A percentile compares a stretch with the other conserved stretches of the same genome.
Conservation (phyloP, 2,888 invertebrate species). For the Caenorhabditis japonica region DNA sequence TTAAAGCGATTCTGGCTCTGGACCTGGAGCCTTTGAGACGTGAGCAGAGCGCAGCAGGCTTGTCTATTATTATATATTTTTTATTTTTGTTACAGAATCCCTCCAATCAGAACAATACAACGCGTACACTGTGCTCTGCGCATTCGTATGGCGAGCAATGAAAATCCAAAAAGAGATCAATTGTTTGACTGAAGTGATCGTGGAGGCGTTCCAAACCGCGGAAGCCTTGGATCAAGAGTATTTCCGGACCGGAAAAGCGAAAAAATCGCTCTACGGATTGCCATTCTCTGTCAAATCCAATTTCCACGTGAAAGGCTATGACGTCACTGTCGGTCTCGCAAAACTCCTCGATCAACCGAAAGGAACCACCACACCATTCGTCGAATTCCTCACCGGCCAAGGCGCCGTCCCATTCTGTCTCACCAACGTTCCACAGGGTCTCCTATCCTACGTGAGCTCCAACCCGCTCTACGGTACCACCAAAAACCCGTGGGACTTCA, state of each 20-base stretch:
- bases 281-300: conserved; percentile 77
- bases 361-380: neutral
- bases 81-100: conserved; percentile 65
- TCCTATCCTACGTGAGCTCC: conserved; percentile 71
- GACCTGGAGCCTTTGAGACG: conserved; percentile 1
- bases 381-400: conserved; percentile 37
- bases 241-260: conserved; percentile 46
- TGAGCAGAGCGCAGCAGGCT: too few relatives aligned
- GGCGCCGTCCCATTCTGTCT: conserved; percentile 79
- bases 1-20: neutral
- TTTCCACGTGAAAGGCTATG: conserved; percentile 75
- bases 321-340: conserved; percentile 76
- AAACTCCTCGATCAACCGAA: conserved; percentile 70
- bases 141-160: conserved; percentile 70
- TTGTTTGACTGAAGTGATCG: conserved; percentile 71
- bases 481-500: conserved; percentile 77
- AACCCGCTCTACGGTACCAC: conserved; percentile 79
- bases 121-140: conserved; percentile 67
- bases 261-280: conserved; percentile 73
- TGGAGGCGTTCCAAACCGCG: conserved; percentile 67
- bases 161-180: conserved; percentile 70
- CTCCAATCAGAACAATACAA: conserved; percentile 67
- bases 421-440: conserved; percentile 77
- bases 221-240: conserved; percentile 57
- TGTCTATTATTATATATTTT: too few relatives aligned